These are phyloP conservation scores for Distichodus sexfasciatus DNA, from an alignment of 2,797 vertebrate species.

Conservation along the genomic window DNA sequence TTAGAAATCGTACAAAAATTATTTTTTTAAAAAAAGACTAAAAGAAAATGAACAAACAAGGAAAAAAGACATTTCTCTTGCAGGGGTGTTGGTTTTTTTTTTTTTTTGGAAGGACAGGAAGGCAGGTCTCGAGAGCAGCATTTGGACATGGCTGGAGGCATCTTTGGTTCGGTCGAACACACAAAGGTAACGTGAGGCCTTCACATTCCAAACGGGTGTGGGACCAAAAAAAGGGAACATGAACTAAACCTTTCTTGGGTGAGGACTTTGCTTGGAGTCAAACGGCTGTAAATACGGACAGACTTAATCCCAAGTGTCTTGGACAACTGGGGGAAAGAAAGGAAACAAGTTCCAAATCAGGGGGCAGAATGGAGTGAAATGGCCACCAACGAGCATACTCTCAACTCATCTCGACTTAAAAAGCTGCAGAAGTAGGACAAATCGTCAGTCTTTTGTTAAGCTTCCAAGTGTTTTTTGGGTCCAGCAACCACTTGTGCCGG, in stretches of 20 bases:
- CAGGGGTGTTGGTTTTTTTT: conserved; percentile 70
- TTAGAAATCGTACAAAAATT: conserved; percentile 64
- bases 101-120: conserved; percentile 93
- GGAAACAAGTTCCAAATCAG: neutral
- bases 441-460: neutral
- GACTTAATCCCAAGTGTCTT: neutral
- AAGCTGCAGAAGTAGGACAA: neutral
- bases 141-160: conserved; percentile 95
- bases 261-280: conserved; percentile 64
- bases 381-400: conserved; percentile 7
- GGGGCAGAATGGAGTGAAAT: neutral
- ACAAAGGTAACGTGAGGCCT: conserved; percentile 82
- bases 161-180: conserved; percentile 98
- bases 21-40: conserved; percentile 64
- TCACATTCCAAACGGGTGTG: conserved; percentile 78
- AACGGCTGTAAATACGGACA: conserved; percentile 44
- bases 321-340: neutral
- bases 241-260: conserved; percentile 15
- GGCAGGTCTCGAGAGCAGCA: conserved; percentile 98
- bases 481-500: neutral
- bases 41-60: conserved; percentile 42
- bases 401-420: neutral
- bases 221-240: conserved; percentile 52
- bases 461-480: conserved; percentile 17
- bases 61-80: conserved; percentile 84